Base-by-base conservation (phyloP, 2,888 invertebrate genomes). In the Vannuccia rotundouncinata region DNA sequence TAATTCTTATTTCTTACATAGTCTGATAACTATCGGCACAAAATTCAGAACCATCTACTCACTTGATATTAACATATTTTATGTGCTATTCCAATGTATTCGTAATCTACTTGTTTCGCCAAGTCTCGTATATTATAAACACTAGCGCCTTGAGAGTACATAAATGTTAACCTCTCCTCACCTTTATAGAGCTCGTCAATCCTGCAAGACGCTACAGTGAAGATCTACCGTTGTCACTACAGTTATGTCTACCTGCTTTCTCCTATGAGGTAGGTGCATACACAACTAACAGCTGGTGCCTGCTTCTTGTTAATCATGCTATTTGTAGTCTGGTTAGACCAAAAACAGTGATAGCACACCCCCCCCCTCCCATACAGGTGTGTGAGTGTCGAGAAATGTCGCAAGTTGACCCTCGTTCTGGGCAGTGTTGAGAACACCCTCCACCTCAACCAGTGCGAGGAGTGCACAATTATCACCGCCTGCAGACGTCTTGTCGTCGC, bases 371-470 rank as follows among this genome's bases (percentile, higher is more conserved):
- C n/a, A n/a, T n/a, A n/a, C n/a, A 87, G 87, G 79, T 86, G 86
- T 22, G 87, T 87, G 45, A 87, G 85, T 5, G 84, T 88, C 75
- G 87, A 87, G 83, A 88, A 87, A 78, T 88, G 89, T 83, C 85
- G 87, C 45, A 86, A 88, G 83, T 85, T 86, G 0, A 87, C 87
- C 0, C 84, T 89, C 2, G 85, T 89, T 2, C 84, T 89, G 31
- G 89, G 89, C 5, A 86, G 88, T 0, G 88, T 88, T n/a, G 86
- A 87, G 81, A 86, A 86, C 0, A 85, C 86, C 0, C 84, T 89
- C 0, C 86, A 87, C 78, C 82, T 89, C 27, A 86, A 85, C 82
- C 85, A 86, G 81, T 88, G 88, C 84, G 88, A 88, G 80, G 85
- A 86, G 73, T 84, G 87, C n/a, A 86, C 86, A 0, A 83, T 89